These are phyloP conservation scores for Salminus brasiliensis DNA, from an alignment of 2,113 vertebrate species.

Conservation along the genomic window DNA sequence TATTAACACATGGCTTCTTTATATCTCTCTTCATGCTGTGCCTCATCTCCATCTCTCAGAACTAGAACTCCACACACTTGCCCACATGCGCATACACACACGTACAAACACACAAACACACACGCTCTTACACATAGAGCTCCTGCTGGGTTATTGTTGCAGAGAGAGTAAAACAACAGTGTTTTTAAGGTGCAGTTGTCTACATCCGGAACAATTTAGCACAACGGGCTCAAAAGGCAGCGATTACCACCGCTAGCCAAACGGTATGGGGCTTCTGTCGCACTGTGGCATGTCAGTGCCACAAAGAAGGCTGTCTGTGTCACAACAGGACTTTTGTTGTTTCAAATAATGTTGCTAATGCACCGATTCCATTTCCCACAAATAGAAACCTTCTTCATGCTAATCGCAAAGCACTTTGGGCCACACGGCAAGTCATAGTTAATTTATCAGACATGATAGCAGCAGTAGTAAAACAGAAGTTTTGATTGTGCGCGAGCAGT, in stretches of 20 bases:
- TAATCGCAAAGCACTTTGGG: slow-evolving; percentile 24
- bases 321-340: slow-evolving; percentile 1
- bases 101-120: not conserved
- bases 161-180: slow-evolving; percentile 16
- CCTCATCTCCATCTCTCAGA: slow-evolving; percentile 23
- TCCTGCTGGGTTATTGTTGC: slow-evolving; percentile 13
- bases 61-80: not conserved
- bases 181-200: slow-evolving; percentile 29
- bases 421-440: slow-evolving; percentile 8
- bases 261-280: slow-evolving; percentile 13
- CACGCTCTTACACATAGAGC: not conserved
- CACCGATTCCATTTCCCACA: not conserved
- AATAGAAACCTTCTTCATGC: not conserved
- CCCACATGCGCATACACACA: not conserved
- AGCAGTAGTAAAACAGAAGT: slow-evolving; percentile 38
- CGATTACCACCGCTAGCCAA: slow-evolving; percentile 1
- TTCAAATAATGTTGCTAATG: slow-evolving; percentile 16
- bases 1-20: slow-evolving; percentile 26
- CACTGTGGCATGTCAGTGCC: not conserved
- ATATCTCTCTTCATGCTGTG: slow-evolving; percentile 28
- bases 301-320: slow-evolving; percentile 19
- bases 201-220: slow-evolving; percentile 39
- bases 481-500: slow-evolving; percentile 37
- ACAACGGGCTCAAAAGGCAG: not conserved
- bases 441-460: slow-evolving; percentile 35